Evolutionary conservation across 2,888 invertebrate species (phyloP).

Genomic region (Ophion ellenae): DNA sequence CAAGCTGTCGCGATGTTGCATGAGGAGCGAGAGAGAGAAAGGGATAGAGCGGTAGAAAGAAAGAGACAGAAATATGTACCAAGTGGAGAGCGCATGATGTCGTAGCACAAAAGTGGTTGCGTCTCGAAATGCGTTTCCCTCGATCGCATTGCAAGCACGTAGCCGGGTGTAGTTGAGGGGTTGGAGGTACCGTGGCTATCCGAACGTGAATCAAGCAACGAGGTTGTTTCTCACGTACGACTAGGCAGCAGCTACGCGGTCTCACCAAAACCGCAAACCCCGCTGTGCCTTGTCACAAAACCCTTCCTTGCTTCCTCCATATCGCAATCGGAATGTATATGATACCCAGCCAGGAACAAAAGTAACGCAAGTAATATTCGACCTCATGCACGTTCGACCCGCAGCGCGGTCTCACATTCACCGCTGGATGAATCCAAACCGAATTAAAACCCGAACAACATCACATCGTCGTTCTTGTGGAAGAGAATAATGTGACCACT

Average conservation of each 20-base stretch:
- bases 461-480: neutral
- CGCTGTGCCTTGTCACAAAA: constrained; percentile 68
- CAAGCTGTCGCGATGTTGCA: constrained; percentile 65
- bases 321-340: constrained; percentile 38
- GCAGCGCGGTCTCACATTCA: neutral
- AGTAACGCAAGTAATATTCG: constrained; percentile 19
- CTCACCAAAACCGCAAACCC: constrained; percentile 70
- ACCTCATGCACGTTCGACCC: neutral
- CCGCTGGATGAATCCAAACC: neutral
- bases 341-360: constrained; percentile 4
- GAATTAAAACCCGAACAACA: neutral
- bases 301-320: constrained; percentile 56
- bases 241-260: constrained; percentile 67
- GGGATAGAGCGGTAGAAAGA: constrained; percentile 19
- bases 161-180: constrained; percentile 56
- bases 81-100: constrained; percentile 49
- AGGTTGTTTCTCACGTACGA: constrained; percentile 72
- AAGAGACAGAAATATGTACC: constrained; percentile 17
- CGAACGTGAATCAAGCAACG: constrained; percentile 70
- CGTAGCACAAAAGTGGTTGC: constrained; percentile 67
- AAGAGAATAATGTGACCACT: neutral
- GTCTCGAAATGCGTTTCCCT: constrained; percentile 71
- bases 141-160: constrained; percentile 71
- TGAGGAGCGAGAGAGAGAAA: neutral
- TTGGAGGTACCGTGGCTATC: constrained; percentile 38